phyloP scores from a whole-genome alignment of 2,113 vertebrate genomes.

The Muntiacus reevesi region DNA sequence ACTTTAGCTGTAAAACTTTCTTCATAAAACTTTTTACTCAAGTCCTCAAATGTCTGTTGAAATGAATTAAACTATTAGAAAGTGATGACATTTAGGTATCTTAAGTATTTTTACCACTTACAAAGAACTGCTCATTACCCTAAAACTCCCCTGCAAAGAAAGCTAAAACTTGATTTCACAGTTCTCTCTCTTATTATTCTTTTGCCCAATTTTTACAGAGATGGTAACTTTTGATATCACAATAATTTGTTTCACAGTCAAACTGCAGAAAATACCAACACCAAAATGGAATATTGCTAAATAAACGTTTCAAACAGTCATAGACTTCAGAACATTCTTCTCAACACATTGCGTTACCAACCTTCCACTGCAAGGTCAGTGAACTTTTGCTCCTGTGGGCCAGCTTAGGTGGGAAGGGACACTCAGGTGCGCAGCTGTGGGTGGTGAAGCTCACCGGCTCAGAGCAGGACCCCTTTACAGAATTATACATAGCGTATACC shows the following conservation, averaged over 20 bases:
- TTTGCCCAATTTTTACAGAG: neutral
- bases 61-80: neutral
- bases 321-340: neutral
- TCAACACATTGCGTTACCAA: conserved; percentile 62
- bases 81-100: neutral
- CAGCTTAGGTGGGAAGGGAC: conserved; percentile 91
- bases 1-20: neutral
- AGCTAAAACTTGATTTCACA: neutral
- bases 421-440: conserved; percentile 92
- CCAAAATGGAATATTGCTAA: neutral
- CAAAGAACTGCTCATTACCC: neutral
- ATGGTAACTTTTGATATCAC: neutral
- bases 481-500: conserved; percentile 91
- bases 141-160: neutral
- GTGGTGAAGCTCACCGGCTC: conserved; percentile 93
- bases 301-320: neutral
- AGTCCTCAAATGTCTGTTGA: neutral
- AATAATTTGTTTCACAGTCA: neutral
- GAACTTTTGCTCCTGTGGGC: conserved; percentile 94
- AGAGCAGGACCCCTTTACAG: conserved; percentile 92
- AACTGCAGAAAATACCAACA: neutral
- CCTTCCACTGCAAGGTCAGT: conserved; percentile 97
- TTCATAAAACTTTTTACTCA: neutral
- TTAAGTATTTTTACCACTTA: neutral
- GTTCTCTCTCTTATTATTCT: neutral